Evolutionary conservation across 1,140 invertebrate species (phyloP), one percentile per base, ranked within the genome.

Genomic region (Gryon sp.): DNA sequence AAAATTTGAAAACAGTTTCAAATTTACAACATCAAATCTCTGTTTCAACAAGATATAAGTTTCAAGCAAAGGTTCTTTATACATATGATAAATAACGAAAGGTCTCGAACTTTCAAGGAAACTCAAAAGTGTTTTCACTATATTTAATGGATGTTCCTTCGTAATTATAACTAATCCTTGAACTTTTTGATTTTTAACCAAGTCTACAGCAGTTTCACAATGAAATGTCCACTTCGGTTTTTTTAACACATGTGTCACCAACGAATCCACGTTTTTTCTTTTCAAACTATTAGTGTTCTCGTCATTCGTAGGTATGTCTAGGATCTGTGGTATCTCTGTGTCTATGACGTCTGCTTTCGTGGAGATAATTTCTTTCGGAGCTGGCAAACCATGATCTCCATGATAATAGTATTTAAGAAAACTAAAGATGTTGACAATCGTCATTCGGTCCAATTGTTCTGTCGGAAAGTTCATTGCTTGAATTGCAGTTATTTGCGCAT

Each of bases 1-100:
- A 92, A 97, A 98, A 78, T 94, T 97, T 40, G 95, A 95, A 28
- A 93, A 93, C 1, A 99, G 82, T 84, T 92, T 92, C 18, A 98
- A 82, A 81, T 92, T 93, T 11, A 95, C 90, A 6, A 95, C 91
- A 84, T 93, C 91, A 11, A 90, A 90, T 8, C 89, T 84, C 34
- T 90, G 88, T 84, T 96, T 97, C 8, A 98, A 84, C 68, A 92
- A 90, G 24, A 92, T 86, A 83, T 95, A 98, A 30, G 94, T 91
- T 55, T 97, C 94, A 77, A 95, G 90, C 7, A 98, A 85, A 2
- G 96, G 93, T 89, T 97, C 96, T 76, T 93, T 91, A 82, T 93
- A 92, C 52, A 90, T 89, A 79, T 92, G 94, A 83, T 94, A 98
- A 4, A 98, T 92, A 0, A 96, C 95, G 87, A 99, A 93, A 11